Evolutionary conservation across 1,140 invertebrate genomes (phyloP).

Genomic region (Belonocnema kinseyi): DNA sequence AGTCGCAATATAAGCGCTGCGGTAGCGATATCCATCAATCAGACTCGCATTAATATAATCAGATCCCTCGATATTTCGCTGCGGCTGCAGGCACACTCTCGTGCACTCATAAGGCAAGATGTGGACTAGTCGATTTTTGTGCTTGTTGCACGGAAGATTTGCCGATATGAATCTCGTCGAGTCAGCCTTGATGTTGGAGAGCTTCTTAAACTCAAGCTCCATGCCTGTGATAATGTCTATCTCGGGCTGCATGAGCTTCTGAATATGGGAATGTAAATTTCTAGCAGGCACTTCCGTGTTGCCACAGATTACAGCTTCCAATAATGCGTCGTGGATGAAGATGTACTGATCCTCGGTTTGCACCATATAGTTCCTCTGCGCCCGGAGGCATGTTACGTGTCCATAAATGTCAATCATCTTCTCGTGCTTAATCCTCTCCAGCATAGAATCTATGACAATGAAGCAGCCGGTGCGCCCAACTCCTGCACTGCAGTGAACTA

Average conservation of each 20-base stretch:
- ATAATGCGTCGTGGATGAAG: conserved; percentile 97
- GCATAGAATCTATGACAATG: conserved; percentile 98
- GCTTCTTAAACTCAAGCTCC: conserved; percentile 98
- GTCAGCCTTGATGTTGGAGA: conserved; percentile 96
- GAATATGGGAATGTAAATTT: conserved; percentile 95
- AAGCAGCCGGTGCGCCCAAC: conserved; percentile 99
- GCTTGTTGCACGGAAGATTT: conserved; percentile 97
- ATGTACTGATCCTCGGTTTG: conserved; percentile 99
- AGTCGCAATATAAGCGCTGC: conserved; percentile 97
- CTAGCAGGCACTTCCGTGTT: conserved; percentile 95
- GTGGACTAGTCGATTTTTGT: conserved; percentile 98
- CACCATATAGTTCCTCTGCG: conserved; percentile 98
- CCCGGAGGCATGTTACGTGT: conserved; percentile 96
- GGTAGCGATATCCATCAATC: conserved; percentile 95
- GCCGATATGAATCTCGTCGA: conserved; percentile 96
- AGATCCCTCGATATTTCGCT: conserved; percentile 94
- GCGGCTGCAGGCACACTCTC: conserved; percentile 93
- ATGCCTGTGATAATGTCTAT: conserved; percentile 95
- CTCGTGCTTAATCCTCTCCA: conserved; percentile 95
- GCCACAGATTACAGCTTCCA: conserved; percentile 97
- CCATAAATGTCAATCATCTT: conserved; percentile 99
- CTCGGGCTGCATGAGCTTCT: conserved; percentile 89
- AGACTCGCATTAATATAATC: conserved; percentile 99
- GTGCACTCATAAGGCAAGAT: conserved; percentile 98
- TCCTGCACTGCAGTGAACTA: conserved; percentile 98